Percentiles rank a stretch among this genome's conserved stretches.
These are phyloP conservation scores for Philantomba maxwellii DNA, from an alignment of 2,113 vertebrate species.

Conservation along the genomic window DNA sequence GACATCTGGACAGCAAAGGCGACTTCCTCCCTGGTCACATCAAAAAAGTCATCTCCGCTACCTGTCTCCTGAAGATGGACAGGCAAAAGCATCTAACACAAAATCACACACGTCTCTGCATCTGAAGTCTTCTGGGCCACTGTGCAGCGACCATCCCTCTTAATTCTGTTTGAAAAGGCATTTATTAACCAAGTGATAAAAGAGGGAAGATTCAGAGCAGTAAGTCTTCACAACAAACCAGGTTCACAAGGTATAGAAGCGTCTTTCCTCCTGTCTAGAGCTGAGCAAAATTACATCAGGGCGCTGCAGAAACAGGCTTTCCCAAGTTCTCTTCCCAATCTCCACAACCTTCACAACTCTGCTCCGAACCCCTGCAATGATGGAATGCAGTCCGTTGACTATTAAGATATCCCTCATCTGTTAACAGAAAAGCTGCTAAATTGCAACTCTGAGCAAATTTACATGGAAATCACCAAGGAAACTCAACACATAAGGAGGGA, in stretches of 20 bases:
- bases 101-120: background rate
- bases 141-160: background rate
- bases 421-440: slow-evolving; percentile 77
- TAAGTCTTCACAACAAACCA: background rate
- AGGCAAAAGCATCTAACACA: background rate
- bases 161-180: background rate
- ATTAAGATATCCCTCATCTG: slow-evolving; percentile 72
- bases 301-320: background rate
- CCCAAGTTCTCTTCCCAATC: background rate
- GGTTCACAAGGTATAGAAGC: background rate
- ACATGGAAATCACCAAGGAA: slow-evolving; percentile 76
- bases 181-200: background rate
- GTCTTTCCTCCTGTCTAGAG: background rate
- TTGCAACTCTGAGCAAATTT: slow-evolving; percentile 78
- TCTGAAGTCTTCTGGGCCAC: background rate
- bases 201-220: background rate
- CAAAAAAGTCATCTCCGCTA: background rate
- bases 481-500: slow-evolving; percentile 69
- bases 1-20: background rate
- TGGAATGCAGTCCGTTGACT: slow-evolving; percentile 59
- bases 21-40: background rate
- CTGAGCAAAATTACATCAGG: background rate
- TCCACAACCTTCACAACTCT: slow-evolving; percentile 56
- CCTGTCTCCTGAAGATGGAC: background rate
- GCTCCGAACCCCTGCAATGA: slow-evolving; percentile 42